Evolutionary conservation across 2,113 vertebrate species (phyloP).

Genomic region (Crotalus helleri): DNA sequence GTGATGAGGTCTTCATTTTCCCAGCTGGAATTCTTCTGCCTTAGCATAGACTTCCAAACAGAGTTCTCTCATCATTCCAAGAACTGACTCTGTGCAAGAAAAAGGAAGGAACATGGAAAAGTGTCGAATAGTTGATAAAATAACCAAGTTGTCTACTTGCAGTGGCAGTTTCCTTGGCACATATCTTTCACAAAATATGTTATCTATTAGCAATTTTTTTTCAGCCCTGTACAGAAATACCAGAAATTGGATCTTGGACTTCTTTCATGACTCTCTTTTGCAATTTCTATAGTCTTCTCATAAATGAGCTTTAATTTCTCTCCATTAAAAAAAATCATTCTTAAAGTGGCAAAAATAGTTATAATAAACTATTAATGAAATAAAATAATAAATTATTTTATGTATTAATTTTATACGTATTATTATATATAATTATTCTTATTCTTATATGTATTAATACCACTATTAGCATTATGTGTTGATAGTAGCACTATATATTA

Average conservation of each 20-base stretch:
- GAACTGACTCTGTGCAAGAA: neutral
- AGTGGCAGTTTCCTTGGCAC: neutral
- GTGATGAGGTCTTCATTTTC: neutral
- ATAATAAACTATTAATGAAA: neutral
- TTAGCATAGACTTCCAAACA: neutral
- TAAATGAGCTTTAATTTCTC: too few species aligned
- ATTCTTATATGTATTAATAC: neutral
- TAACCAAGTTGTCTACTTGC: neutral
- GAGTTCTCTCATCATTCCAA: neutral
- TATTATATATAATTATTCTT: too few species aligned
- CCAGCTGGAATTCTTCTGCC: neutral
- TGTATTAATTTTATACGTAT: too few species aligned
- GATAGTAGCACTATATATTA: neutral
- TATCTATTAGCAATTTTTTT: neutral
- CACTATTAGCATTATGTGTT: constrained; percentile 1
- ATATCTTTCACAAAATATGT: neutral
- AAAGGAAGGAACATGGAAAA: neutral
- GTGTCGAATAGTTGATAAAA: neutral
- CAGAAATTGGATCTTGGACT: neutral
- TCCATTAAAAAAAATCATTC: too few species aligned
- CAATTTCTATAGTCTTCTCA: neutral
- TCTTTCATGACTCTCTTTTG: neutral
- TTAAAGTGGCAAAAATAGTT: neutral
- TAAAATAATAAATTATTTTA: too few species aligned
- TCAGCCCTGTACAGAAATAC: neutral